Evolutionary conservation across 2,888 invertebrate genomes (phyloP).

Genomic region (Nephrotoma guestfalica): DNA sequence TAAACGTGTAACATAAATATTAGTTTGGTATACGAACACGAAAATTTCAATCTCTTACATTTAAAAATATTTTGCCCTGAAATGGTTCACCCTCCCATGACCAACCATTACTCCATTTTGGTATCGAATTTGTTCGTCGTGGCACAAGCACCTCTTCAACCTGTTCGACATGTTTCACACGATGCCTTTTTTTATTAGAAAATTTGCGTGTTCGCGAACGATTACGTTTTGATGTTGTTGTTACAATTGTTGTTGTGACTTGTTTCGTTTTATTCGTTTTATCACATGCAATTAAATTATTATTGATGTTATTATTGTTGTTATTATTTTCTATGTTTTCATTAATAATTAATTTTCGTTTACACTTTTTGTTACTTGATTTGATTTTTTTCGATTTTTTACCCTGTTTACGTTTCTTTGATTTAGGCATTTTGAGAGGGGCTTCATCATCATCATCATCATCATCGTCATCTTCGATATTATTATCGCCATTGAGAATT

Average conservation of each 20-base stretch:
- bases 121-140: conserved; percentile 34
- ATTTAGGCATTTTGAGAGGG: not conserved
- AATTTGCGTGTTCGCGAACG: conserved; percentile 27
- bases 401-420: not conserved
- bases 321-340: conserved; percentile 12
- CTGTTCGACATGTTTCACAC: conserved; percentile 20
- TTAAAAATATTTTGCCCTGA: conserved; percentile 71
- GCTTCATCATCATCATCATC: not conserved
- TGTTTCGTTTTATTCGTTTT: not conserved
- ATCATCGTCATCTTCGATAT: not conserved
- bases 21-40: not conserved
- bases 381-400: not conserved
- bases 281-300: not conserved
- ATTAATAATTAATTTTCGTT: not conserved
- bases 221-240: conserved; percentile 23
- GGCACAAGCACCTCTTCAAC: conserved; percentile 34
- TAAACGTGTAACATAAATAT: not conserved
- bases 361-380: not conserved
- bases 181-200: conserved; percentile 26
- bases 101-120: conserved; percentile 86
- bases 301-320: conserved; percentile 5
- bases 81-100: conserved; percentile 75
- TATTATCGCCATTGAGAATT: not conserved
- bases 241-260: not conserved
- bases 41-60: conserved; percentile 44